A percentile compares a stretch with the other conserved stretches of the same genome.
Conservation (phyloP, 2,113 vertebrate genomes). For the Campylomormyrus numenius region DNA sequence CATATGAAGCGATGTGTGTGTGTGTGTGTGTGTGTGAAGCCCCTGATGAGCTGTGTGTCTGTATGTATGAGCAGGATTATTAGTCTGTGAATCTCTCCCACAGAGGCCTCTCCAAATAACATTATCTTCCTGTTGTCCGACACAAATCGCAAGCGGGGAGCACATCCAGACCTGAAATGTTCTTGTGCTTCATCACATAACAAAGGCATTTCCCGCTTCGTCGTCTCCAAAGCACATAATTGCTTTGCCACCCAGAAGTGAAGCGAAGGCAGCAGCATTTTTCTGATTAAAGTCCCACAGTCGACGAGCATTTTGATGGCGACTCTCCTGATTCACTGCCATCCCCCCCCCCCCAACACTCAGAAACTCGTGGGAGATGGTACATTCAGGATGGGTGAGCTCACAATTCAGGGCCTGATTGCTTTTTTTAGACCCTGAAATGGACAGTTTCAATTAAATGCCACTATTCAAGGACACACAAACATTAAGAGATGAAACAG, state of each 20-base stretch:
- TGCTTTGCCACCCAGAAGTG: neutral
- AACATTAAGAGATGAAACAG: slow-evolving; percentile 46
- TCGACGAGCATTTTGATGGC: neutral
- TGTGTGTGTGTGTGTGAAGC: neutral
- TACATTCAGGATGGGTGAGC: neutral
- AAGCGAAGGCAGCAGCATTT: neutral
- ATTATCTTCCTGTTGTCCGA: neutral
- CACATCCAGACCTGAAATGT: neutral
- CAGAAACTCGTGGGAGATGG: neutral
- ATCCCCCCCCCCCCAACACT: neutral
- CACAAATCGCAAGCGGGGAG: neutral
- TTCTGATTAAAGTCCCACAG: neutral
- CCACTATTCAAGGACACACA: slow-evolving; percentile 39
- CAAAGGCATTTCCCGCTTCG: neutral
- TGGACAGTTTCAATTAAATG: slow-evolving; percentile 30
- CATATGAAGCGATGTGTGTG: neutral
- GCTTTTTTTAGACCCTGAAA: neutral
- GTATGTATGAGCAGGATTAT: neutral
- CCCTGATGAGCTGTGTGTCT: neutral
- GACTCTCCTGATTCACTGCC: neutral
- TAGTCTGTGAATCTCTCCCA: neutral
- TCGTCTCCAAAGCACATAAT: neutral
- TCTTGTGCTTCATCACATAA: neutral
- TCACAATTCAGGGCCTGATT: neutral
- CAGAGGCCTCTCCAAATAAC: neutral